Evolutionary conservation across 2,113 vertebrate genomes (phyloP), one percentile per base, ranked within the genome.

Genomic region (Gallinago jamesoni): DNA sequence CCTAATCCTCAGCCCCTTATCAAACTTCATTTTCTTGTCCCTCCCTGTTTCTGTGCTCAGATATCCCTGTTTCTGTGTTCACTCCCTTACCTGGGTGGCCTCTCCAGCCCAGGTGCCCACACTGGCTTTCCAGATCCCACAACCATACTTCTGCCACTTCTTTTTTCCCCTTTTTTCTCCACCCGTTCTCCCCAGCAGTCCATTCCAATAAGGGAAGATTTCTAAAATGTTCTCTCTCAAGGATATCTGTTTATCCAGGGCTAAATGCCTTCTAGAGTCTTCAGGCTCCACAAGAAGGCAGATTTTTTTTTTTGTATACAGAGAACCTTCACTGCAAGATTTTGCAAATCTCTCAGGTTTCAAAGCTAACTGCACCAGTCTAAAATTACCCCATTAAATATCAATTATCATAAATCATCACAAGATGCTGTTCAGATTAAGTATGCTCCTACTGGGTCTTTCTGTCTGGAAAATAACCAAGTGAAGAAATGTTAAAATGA

Each of bases 331-430:
- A 39, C 47, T 87, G 52, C 47, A 91, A 76, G 66, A 73, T 89
- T 76, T 67, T 76, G 64, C 75, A 96, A 62, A 66, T 96, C 83
- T 93, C 69, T 87, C 66, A 25, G 64, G 39, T 86, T 91, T 91
- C 74, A 73, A 48, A 96, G 86, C 70, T 50, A 94, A 94, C 47
- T 70, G 70, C 95, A 85, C 62, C 80, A 82, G 87, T 70, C 94
- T 94, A 84, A 96, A 91, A 95, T 84, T 94, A 84, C 84, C 27
- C 89, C 63, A 86, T 96, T 98, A 96, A 97, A 87, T 94, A 96
- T 85, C 94, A 96, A 63, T 98, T 96, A 96, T 82, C 62, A 93
- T 96, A 97, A 97, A 96, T 94, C 90, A 96, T 83, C 86, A 74
- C 90, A 93, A 93, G 91, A 94, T 94, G 75, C 84, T 93, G 87